These are phyloP conservation scores for Athetis lepigone DNA, from an alignment of 2,888 invertebrate species.

Conservation along the genomic window DNA sequence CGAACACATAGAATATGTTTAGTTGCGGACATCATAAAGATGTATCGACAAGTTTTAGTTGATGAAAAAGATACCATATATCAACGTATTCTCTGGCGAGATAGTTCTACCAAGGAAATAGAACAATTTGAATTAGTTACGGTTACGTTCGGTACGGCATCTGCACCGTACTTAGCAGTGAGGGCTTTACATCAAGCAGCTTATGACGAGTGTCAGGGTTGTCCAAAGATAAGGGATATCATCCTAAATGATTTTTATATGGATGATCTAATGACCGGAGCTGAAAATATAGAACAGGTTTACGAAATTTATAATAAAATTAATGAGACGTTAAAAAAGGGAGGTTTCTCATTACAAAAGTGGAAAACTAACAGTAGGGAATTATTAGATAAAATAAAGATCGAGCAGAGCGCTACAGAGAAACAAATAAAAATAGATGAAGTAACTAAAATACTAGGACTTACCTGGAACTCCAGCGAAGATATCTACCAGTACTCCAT, in stretches of 20 bases:
- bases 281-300: conserved; percentile 41
- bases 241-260: conserved; percentile 50
- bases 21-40: not conserved
- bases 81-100: conserved; percentile 1
- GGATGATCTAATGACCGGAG: conserved; percentile 56
- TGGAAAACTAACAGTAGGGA: conserved; percentile 54
- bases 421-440: conserved; percentile 1
- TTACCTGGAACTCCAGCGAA: not conserved
- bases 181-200: conserved; percentile 60
- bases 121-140: not conserved
- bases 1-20: not conserved
- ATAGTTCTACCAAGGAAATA: conserved; percentile 1
- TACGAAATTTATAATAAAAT: conserved; percentile 43
- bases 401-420: not conserved
- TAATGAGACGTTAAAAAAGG: conserved; percentile 55
- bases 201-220: conserved; percentile 43
- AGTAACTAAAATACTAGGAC: not conserved
- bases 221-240: not conserved
- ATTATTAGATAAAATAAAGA: conserved; percentile 23
- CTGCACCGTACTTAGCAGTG: conserved; percentile 64
- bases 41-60: conserved; percentile 3
- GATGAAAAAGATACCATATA: not conserved
- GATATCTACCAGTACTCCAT: not conserved
- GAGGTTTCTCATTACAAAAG: conserved; percentile 68
- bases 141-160: not conserved